A percentile compares a stretch with the other conserved stretches of the same genome.
These are phyloP conservation scores for Dexiosoma caninum DNA, from an alignment of 2,888 invertebrate genomes.

Conservation along the genomic window DNA sequence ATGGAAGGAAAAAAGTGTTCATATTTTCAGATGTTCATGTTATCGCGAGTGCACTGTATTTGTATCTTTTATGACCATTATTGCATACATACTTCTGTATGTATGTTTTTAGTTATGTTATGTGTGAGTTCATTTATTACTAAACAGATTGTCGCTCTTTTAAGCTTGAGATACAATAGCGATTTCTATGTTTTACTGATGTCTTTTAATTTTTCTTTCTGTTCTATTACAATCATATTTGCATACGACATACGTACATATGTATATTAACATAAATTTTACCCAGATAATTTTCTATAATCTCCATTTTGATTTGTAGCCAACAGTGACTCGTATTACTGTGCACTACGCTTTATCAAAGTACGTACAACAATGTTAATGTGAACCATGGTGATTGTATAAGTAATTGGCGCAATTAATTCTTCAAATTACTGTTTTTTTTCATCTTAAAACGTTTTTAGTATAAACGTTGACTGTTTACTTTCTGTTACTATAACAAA, in stretches of 20 bases:
- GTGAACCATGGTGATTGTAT: background rate
- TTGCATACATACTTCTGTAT: background rate
- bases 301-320: slow-evolving; percentile 18
- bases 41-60: no score
- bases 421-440: no score
- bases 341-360: background rate
- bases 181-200: background rate
- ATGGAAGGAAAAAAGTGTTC: no score
- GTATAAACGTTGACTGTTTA: no score
- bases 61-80: background rate
- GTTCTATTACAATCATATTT: no score
- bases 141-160: slow-evolving; percentile 31
- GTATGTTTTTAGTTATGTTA: background rate
- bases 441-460: no score
- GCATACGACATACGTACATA: no score
- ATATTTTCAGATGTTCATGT: no score
- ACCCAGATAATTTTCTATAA: slow-evolving; percentile 48
- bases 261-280: background rate
- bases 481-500: no score
- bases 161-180: slow-evolving; percentile 5
- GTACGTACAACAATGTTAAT: background rate
- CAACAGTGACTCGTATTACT: slow-evolving; percentile 36
- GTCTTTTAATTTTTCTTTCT: slow-evolving; percentile 13
- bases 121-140: slow-evolving; percentile 8
- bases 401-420: no score